Conservation (phyloP, 2,113 vertebrate species). For the Ceratotherium simum region DNA sequence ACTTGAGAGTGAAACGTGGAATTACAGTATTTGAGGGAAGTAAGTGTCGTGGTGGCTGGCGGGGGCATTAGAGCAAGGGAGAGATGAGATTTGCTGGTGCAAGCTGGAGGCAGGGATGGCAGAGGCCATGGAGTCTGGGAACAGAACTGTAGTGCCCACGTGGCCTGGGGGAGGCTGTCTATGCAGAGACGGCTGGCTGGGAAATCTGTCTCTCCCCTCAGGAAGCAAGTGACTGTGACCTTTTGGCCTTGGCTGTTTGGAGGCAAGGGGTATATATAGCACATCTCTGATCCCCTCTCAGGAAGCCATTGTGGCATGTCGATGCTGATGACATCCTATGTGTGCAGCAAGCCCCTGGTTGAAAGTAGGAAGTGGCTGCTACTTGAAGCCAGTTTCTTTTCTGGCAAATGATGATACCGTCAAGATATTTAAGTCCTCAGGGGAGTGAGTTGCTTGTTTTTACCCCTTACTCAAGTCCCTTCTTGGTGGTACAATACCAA, state of each 20-base stretch:
- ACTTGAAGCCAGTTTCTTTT: background rate
- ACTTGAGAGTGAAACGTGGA: background rate
- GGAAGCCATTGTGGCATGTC: background rate
- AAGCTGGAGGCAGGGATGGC: background rate
- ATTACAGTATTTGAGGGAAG: background rate
- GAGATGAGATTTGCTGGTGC: background rate
- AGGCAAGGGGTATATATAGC: background rate
- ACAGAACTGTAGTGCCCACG: fast-evolving
- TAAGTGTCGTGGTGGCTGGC: background rate
- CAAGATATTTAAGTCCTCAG: background rate
- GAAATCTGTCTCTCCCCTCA: background rate
- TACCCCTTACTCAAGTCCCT: background rate
- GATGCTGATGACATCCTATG: background rate
- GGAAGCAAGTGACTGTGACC: background rate
- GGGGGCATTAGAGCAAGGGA: too few relatives aligned
- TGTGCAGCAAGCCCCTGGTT: background rate
- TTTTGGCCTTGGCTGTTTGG: background rate
- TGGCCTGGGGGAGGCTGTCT: background rate
- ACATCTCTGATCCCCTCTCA: background rate
- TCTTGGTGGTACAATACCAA: background rate
- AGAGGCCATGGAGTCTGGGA: background rate
- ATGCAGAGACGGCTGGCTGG: fast-evolving
- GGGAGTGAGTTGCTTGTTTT: background rate
- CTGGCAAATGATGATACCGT: background rate
- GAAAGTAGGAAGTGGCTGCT: background rate